These are phyloP conservation scores for Epinotia demarniana DNA, from an alignment of 2,888 invertebrate genomes.

Conservation along the genomic window DNA sequence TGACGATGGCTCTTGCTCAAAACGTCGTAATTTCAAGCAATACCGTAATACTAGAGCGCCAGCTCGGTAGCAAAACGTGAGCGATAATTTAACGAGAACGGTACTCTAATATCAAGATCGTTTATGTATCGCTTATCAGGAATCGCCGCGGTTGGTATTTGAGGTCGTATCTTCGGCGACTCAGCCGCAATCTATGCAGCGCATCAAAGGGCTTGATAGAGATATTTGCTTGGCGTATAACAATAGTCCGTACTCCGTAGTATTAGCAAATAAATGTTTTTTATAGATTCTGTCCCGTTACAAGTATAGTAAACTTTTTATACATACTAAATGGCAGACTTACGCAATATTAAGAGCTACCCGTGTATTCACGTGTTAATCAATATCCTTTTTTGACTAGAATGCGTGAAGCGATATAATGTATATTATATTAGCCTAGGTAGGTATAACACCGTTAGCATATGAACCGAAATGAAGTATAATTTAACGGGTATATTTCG, in stretches of 20 bases:
- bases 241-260: conserved; percentile 48
- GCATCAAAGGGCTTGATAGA: conserved; percentile 59
- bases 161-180: conserved; percentile 60
- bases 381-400: no score
- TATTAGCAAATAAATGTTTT: conserved; percentile 40
- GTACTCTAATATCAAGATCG: conserved; percentile 77
- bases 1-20: conserved; percentile 49
- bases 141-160: conserved; percentile 79
- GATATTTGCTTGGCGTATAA: conserved; percentile 58
- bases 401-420: no score
- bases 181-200: conserved; percentile 59
- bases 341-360: background rate
- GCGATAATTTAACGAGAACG: conserved; percentile 82
- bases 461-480: background rate
- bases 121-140: conserved; percentile 79
- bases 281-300: conserved; percentile 19
- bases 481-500: background rate
- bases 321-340: background rate
- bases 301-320: background rate
- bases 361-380: background rate
- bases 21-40: conserved; percentile 58
- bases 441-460: no score
- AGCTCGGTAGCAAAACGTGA: conserved; percentile 81
- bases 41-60: conserved; percentile 69
- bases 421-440: no score